Conservation (phyloP, 2,888 invertebrate genomes). For the Mantis religiosa region DNA sequence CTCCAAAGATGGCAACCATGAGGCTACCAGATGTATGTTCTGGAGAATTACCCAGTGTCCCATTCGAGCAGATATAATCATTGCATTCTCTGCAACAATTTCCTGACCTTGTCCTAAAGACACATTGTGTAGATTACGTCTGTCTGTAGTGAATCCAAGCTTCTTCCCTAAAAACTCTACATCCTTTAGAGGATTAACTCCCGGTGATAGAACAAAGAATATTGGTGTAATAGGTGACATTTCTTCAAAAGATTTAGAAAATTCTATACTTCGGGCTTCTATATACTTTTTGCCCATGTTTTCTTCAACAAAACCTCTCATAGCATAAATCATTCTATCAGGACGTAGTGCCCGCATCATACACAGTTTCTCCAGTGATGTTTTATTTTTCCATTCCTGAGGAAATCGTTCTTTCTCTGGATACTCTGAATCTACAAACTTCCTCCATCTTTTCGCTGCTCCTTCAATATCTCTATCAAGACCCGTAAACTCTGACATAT, state of each 20-base stretch:
- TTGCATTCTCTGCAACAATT: conserved; percentile 81
- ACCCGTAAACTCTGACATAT: conserved; percentile 74
- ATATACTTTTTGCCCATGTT: conserved; percentile 79
- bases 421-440: conserved; percentile 85
- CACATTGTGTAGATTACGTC: conserved; percentile 85
- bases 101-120: conserved; percentile 95
- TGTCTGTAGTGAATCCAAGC: conserved; percentile 73
- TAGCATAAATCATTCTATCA: conserved; percentile 92
- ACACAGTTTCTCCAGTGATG: conserved; percentile 78
- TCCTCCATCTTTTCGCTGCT: conserved; percentile 68
- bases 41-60: conserved; percentile 94
- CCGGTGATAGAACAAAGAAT: conserved; percentile 91
- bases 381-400: conserved; percentile 93
- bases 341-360: conserved; percentile 88
- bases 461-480: conserved; percentile 53
- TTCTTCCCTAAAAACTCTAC: conserved; percentile 80
- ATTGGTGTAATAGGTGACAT: conserved; percentile 79
- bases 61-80: conserved; percentile 66
- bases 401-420: conserved; percentile 93
- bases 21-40: conserved; percentile 87
- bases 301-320: conserved; percentile 82
- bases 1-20: conserved; percentile 83
- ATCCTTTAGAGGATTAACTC: conserved; percentile 91
- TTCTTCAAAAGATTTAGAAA: conserved; percentile 82
- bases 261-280: conserved; percentile 72